Conservation (phyloP, 2,888 invertebrate species). For the Eugnorisma glareosa region DNA sequence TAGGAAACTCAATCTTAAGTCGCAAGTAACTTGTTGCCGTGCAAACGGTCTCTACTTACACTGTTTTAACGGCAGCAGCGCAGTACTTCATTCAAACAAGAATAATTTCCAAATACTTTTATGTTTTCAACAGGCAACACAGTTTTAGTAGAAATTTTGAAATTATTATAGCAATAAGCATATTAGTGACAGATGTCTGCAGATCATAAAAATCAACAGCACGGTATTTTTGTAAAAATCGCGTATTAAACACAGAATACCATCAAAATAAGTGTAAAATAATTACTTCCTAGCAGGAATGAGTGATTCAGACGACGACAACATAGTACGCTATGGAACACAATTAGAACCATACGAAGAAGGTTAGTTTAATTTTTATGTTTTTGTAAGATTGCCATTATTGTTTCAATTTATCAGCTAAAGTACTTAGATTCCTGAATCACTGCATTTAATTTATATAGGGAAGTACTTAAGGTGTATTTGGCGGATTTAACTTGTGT, state of each 20-base stretch:
- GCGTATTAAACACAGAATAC: conserved; percentile 11
- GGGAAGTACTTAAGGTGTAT: background rate
- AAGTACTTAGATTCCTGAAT: background rate
- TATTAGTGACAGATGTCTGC: conserved; percentile 7
- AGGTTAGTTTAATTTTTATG: conserved; percentile 88
- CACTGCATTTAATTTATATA: background rate
- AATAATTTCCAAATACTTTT: background rate
- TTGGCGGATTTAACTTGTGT: background rate
- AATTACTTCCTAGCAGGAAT: conserved; percentile 62
- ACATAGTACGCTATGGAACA: conserved; percentile 94
- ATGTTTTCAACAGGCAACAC: background rate
- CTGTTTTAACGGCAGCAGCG: background rate
- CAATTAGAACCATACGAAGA: conserved; percentile 95
- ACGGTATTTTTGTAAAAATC: background rate
- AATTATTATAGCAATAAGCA: background rate
- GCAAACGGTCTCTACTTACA: background rate
- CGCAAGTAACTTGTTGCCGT: background rate
- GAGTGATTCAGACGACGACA: conserved; percentile 91
- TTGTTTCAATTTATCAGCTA: background rate
- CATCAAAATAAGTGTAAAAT: conserved; percentile 25
- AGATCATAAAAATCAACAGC: background rate
- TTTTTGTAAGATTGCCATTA: background rate
- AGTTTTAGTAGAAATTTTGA: background rate
- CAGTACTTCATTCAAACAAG: background rate
- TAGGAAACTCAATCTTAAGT: background rate